Percentiles rank a stretch among this genome's conserved stretches.
Evolutionary conservation across 2,113 vertebrate genomes (phyloP).

Genomic region (Rhinogobius similis): DNA sequence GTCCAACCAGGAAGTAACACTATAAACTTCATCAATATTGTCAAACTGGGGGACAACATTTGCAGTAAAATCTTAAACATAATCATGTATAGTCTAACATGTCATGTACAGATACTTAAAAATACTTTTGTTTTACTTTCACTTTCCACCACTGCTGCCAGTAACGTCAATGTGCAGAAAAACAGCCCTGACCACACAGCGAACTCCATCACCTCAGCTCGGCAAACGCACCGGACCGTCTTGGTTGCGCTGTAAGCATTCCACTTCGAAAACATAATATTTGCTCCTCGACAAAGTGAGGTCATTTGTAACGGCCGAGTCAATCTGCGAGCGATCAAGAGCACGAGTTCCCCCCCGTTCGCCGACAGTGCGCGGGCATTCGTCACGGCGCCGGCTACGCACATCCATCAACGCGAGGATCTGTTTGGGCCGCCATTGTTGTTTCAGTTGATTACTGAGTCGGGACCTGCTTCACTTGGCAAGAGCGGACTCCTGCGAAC

Average conservation of each 20-base stretch:
- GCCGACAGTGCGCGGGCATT: slow-evolving; percentile 43
- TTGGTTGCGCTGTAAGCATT: slow-evolving; percentile 44
- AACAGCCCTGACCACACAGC: slow-evolving; percentile 11
- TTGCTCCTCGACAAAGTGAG: slow-evolving; percentile 48
- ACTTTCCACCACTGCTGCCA: no score
- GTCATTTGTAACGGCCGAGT: slow-evolving; percentile 44
- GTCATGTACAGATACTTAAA: no score
- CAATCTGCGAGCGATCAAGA: slow-evolving; percentile 46
- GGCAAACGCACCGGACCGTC: neutral
- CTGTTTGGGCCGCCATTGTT: slow-evolving; percentile 46
- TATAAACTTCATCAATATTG: no score
- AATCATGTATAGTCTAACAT: no score
- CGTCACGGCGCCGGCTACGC: slow-evolving; percentile 48
- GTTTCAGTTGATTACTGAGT: slow-evolving; percentile 68
- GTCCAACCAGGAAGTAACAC: no score
- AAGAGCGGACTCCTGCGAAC: slow-evolving; percentile 31
- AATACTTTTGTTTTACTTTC: no score
- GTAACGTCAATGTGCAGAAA: slow-evolving; percentile 1
- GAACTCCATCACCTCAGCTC: slow-evolving; percentile 9
- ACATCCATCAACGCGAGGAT: slow-evolving; percentile 58
- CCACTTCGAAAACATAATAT: slow-evolving; percentile 70
- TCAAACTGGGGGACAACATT: no score
- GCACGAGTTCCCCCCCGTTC: slow-evolving; percentile 39
- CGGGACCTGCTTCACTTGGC: slow-evolving; percentile 45
- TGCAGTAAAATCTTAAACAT: no score